Evolutionary conservation across 2,888 invertebrate species (phyloP), one percentile per base, ranked within the genome.

Genomic region (Eretmocerus hayati): DNA sequence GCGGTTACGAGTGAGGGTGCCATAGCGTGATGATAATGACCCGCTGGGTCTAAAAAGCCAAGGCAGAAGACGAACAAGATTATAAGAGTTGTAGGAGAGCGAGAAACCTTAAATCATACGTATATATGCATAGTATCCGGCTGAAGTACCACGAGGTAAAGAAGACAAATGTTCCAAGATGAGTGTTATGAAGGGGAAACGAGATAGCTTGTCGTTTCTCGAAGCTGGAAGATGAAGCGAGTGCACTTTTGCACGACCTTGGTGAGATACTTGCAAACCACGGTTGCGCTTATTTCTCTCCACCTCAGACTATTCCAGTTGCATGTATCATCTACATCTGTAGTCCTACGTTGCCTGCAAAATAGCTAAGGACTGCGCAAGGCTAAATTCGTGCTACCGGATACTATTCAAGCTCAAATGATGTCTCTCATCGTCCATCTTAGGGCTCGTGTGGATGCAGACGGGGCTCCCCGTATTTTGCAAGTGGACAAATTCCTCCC

Each of bases 131-230:
- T n/a, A n/a, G 39, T 60, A 57, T 56, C 56, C 58, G 58, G 61
- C 57, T 57, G 58, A 57, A 63, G 57, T 57, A 52, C 54, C 54
- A 60, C 62, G 62, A 67, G 65, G n/a, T 63, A 67, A 65, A 64
- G 64, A 67, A 66, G 66, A 67, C 64, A 65, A 67, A 67, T 67
- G 65, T 56, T 48, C 50, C 48, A 52, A 40, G 42, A 50, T 55
- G 56, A 60, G 62, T 60, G 65, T 63, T 65, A 61, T 64, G 65
- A 67, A 62, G 63, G 61, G 66, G 65, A 67, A 67, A 65, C 62
- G 62, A 62, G 66, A 67, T 67, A 67, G 64, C 53, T 58, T 52
- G 50, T 56, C 53, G 54, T 58, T 52, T 53, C 56, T 49, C 45
- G 39, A 56, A 41, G 26, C 26, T 11, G 26, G 11, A 11, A 26